Percentiles rank a stretch among this genome's conserved stretches.
Conservation (phyloP, 1,140 invertebrate genomes). For the Prorops nasuta region DNA sequence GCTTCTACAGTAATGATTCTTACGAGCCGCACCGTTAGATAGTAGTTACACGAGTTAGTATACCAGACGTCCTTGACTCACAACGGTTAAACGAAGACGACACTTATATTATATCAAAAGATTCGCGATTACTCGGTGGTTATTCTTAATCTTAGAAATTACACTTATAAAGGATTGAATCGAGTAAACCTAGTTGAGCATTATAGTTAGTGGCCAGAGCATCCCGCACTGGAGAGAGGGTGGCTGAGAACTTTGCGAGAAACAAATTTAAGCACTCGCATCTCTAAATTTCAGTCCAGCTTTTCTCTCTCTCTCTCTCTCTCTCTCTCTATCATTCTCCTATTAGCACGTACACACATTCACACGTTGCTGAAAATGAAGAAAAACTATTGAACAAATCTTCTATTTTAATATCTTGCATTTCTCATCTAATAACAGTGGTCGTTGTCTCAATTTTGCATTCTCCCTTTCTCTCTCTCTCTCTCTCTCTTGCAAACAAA, state of each 20-base stretch:
- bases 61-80: not conserved
- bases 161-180: slow-evolving; percentile 24
- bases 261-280: not conserved
- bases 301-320: too few relatives aligned
- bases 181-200: slow-evolving; percentile 55
- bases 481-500: too few relatives aligned
- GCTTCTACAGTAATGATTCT: too few relatives aligned
- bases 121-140: not conserved
- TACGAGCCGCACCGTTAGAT: too few relatives aligned
- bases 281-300: not conserved
- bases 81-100: slow-evolving; percentile 5
- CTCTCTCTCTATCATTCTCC: too few relatives aligned
- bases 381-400: too few relatives aligned
- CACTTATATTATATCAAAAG: slow-evolving; percentile 2
- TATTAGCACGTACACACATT: too few relatives aligned
- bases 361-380: too few relatives aligned
- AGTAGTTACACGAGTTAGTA: slow-evolving; percentile 4
- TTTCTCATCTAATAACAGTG: too few relatives aligned
- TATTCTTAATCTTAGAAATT: slow-evolving; percentile 21
- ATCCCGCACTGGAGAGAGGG: slow-evolving; percentile 21
- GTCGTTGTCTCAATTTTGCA: too few relatives aligned
- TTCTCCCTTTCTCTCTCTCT: too few relatives aligned
- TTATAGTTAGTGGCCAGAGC: slow-evolving; percentile 51
- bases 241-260: not conserved
- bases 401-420: too few relatives aligned